Base-by-base conservation (phyloP, 2,888 invertebrate species). In the Seira sanloemensis region DNA sequence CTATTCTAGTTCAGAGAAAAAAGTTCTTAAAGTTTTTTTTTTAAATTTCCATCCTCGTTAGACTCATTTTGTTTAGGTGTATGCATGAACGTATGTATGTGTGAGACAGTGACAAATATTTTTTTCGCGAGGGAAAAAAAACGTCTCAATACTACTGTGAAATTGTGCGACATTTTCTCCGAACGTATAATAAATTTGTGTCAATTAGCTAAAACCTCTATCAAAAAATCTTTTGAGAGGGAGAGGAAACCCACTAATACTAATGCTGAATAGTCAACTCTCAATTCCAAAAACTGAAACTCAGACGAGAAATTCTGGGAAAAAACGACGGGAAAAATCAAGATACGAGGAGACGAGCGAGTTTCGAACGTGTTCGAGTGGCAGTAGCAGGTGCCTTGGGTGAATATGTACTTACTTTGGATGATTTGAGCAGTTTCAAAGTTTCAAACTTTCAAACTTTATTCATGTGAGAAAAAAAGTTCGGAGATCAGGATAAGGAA, bases 131-230 rank as follows among this genome's bases (percentile, higher is more conserved):
- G 27, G 69, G 46, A 69, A 46, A 69, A 69, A 23, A 12, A 5
- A 62, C 62, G 9, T 62, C 18, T 62, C 18, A 7, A 18, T 62
- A n/a, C 18, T 62, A 21, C 23, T 66, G 5, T 23, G 7, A 2
- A 67, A 24, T 25, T 5, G 67, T n/a, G 19, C 25, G n/a, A 58
- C 58, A 58, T 78, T 78, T 78, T 72, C 78, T 19, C 79, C 72
- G 73, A 73, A 58, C 66, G 69, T 69, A 37, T 27, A 81, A 81
- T 81, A 81, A 81, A 81, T 81, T 81, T 65, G 62, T 76, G 81
- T 81, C 81, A 81, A 81, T 81, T 81, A 81, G 68, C 58, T 58
- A 24, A 66, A 74, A 37, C 4, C 5, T 37, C 12, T 37, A 37
- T 37, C 37, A 7, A n/a, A n/a, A n/a, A n/a, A n/a, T 37, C 37